Evolutionary conservation across 2,797 vertebrate species (phyloP).

Genomic region (Petrocephalus sullivani): DNA sequence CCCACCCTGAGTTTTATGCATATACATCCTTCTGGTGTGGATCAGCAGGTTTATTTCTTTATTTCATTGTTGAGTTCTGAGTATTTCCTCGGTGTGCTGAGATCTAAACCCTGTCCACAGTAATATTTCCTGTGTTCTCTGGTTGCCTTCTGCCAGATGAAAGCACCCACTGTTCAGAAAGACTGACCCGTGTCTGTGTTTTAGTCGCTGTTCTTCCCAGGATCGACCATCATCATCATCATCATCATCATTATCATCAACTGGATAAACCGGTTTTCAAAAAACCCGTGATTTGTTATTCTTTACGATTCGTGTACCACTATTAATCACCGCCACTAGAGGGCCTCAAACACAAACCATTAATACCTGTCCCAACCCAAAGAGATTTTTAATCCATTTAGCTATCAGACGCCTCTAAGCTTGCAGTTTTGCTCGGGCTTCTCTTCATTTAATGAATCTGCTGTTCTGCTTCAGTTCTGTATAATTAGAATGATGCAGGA

Average conservation of each 20-base stretch:
- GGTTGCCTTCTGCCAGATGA: neutral
- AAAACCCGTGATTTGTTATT: neutral
- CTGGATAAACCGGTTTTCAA: neutral
- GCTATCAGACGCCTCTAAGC: neutral
- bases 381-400: neutral
- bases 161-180: neutral
- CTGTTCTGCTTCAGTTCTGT: neutral
- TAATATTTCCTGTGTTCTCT: neutral
- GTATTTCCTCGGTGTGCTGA: neutral
- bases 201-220: neutral
- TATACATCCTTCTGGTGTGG: neutral
- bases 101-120: neutral
- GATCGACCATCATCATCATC: neutral
- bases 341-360: conserved; percentile 14
- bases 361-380: neutral
- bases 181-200: neutral
- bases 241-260: neutral
- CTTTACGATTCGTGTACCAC: neutral
- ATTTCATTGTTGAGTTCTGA: neutral
- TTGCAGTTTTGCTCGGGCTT: neutral
- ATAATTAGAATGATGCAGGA: neutral
- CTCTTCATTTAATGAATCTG: neutral
- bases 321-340: conserved; percentile 10
- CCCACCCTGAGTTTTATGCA: neutral
- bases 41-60: neutral